Conservation (phyloP, 1,140 invertebrate species). For the Acromyrmex echinatior region DNA sequence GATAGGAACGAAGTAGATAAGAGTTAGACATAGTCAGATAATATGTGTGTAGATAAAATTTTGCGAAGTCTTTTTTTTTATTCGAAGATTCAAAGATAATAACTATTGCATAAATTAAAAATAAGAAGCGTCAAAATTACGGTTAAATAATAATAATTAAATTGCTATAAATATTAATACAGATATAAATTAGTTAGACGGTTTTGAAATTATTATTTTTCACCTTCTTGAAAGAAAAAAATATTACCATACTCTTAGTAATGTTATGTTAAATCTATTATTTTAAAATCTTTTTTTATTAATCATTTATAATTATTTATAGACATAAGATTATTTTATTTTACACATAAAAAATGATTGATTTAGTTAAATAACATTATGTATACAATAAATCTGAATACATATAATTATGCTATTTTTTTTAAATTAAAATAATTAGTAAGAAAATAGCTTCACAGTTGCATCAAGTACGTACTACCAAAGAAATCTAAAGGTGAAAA, state of each 20-base stretch:
- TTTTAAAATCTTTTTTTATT: background rate
- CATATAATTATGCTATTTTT: constrained; percentile 4
- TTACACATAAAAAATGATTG: background rate
- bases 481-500: background rate
- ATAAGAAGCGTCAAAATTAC: too few species aligned
- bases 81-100: constrained; percentile 6
- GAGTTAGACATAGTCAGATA: constrained; percentile 7
- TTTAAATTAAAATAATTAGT: background rate
- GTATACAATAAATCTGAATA: background rate
- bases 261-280: background rate
- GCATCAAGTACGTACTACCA: background rate
- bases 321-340: background rate
- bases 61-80: background rate
- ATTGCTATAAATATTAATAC: background rate
- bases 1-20: constrained; percentile 39
- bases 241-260: background rate
- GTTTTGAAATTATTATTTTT: background rate
- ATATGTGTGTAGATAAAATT: background rate
- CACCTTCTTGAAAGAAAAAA: background rate
- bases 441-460: background rate
- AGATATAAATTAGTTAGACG: background rate
- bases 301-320: background rate
- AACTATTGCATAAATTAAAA: too few species aligned
- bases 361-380: background rate
- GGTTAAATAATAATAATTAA: background rate